Evolutionary conservation across 2,888 invertebrate genomes (phyloP), one percentile per base, ranked within the genome.

Genomic region (Xestoiulus laeticollis): DNA sequence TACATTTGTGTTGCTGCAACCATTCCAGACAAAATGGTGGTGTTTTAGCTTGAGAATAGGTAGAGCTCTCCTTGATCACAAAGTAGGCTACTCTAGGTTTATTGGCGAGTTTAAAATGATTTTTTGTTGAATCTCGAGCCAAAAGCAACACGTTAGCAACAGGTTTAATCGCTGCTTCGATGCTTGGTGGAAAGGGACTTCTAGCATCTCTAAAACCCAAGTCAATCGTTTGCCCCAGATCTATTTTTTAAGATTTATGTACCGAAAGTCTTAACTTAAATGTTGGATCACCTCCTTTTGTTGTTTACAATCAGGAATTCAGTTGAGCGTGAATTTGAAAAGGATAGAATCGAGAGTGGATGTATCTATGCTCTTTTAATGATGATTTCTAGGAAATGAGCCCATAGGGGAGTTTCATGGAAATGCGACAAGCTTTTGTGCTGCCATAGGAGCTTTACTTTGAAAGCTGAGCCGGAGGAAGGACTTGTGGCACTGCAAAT

Each of bases 371-470:
- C 43, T n/a, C 38, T 43, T 85, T 85, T 85, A 85, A 85, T 85
- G 85, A 85, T 22, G 85, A 22, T 43, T 85, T 85, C 85, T 85
- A 44, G 48, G 85, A 85, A 85, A 22, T 8, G 44, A 30, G 19
- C 48, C 38, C 85, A 16, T 5, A 48, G 48, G 48, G 48, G 85
- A 43, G 43, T 43, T 85, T 44, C 85, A 44, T 44, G 44, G 85
- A 85, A 85, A 44, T 85, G 43, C 85, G 22, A 85, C 38, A 26
- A 85, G 85, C 43, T 43, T 84, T 59, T 59, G 59, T 59, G 59
- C 59, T 19, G n/a, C 59, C 59, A n/a, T 59, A 59, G 59, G 59
- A 48, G 48, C 48, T 19, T 14, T 48, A 48, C 48, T 48, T 1
- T 19, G 59, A 59, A 59, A 48, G 48, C 48, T 14, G 16, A 48